Base-by-base conservation (phyloP, 2,888 invertebrate species). In the Isoperla grammatica region DNA sequence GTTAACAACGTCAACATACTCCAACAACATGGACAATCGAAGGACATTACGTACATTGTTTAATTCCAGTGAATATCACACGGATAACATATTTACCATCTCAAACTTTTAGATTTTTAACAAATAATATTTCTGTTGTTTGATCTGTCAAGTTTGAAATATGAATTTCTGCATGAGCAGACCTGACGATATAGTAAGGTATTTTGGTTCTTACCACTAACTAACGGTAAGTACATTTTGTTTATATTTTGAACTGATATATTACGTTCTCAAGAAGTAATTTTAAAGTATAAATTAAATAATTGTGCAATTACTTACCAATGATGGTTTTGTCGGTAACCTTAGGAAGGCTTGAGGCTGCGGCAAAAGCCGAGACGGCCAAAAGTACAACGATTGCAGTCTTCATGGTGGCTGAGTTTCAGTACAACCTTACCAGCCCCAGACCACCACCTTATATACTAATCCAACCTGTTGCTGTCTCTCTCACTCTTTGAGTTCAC, bases 341-440 rank as follows among this genome's bases (percentile, higher is more conserved):
- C 11, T 35, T 35, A 11, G 53, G 46, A 39, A 53, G n/a, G 39
- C 35, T 54, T 35, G 45, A 54, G 42, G 57, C 56, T 13, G 37
- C 35, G 35, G 56, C 60, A 12, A 56, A 43, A 39, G 60, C 60
- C 56, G 35, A 56, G 35, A 43, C 42, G 15, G 60, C 60, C 39
- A 49, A n/a, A 2, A 59, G 49, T 22, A 60, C 49, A 35, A 60
- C 35, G 39, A 60, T 29, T 37, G 49, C 39, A 37, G 56, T 50
- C 56, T 39, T 60, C 56, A 60, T 49, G 60, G 60, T 60, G 56
- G 13, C 39, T 50, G 60, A 29, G 53, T 53, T 53, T 39, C 60
- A 56, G 60, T 60, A 53, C 53, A 53, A 53, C 53, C 37, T 46
- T 53, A 39, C 53, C 17, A 22, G 22, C 2, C 15, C 17, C 17